Conservation (phyloP, 53 echinoderm and acorn worm genomes). For the Echinarachnius parma region DNA sequence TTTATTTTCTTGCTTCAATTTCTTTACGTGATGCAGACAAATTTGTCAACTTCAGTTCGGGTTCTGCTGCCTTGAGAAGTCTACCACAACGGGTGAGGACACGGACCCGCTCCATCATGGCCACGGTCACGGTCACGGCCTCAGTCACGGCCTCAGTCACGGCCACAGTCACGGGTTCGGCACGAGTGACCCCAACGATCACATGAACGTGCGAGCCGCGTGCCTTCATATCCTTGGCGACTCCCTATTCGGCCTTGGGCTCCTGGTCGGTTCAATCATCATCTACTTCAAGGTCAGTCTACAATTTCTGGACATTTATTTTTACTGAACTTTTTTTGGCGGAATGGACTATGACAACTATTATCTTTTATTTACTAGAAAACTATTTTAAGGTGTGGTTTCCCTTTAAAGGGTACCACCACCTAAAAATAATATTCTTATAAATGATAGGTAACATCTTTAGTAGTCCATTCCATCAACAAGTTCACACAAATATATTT, state of each 20-base stretch:
- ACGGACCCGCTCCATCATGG: neutral
- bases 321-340: too few species aligned
- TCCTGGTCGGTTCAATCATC: slow-evolving; percentile 55
- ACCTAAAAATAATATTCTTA: too few species aligned
- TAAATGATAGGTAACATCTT: too few species aligned
- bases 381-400: too few species aligned
- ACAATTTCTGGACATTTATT: too few species aligned
- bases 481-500: too few species aligned
- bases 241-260: slow-evolving; percentile 62
- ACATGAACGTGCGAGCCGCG: slow-evolving; percentile 63
- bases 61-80: slow-evolving; percentile 5
- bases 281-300: slow-evolving; percentile 52
- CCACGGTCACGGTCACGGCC: slow-evolving; percentile 5
- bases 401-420: too few species aligned
- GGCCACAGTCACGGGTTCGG: neutral
- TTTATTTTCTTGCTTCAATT: neutral
- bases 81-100: too few species aligned
- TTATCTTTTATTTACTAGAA: too few species aligned
- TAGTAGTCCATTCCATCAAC: too few species aligned
- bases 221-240: slow-evolving; percentile 69
- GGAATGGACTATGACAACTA: too few species aligned
- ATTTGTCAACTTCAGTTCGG: slow-evolving; percentile 24
- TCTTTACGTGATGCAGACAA: slow-evolving; percentile 18
- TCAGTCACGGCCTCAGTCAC: slow-evolving; percentile 19
- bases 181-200: slow-evolving; percentile 8